Conservation (phyloP, 2,888 invertebrate species). For the Sabatieria punctata region DNA sequence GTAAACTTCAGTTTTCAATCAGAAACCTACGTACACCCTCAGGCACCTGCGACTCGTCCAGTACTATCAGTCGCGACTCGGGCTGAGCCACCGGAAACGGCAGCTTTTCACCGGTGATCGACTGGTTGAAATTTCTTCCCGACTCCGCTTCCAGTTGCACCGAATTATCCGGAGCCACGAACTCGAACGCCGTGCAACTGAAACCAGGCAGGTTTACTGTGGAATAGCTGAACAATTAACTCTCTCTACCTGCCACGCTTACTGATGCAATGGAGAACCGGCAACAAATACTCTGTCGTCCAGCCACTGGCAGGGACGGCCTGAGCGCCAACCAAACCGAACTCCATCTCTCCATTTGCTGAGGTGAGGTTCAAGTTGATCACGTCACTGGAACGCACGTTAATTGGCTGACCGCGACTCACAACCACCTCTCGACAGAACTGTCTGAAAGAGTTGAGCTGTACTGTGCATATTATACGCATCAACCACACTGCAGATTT, state of each 20-base stretch:
- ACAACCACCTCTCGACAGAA: slow-evolving; percentile 29
- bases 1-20: neutral
- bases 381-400: no score
- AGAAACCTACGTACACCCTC: neutral
- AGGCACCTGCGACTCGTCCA: slow-evolving; percentile 16
- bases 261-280: slow-evolving; percentile 64
- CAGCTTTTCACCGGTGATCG: slow-evolving; percentile 24
- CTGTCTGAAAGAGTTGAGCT: no score
- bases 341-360: no score
- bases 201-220: slow-evolving; percentile 4
- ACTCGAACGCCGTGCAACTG: slow-evolving; percentile 11
- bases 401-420: slow-evolving; percentile 11
- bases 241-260: slow-evolving; percentile 52
- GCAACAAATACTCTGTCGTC: slow-evolving; percentile 71
- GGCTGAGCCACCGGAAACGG: slow-evolving; percentile 23
- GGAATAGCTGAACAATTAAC: slow-evolving; percentile 4
- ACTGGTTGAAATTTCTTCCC: slow-evolving; percentile 15
- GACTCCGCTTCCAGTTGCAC: slow-evolving; percentile 22
- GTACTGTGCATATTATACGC: no score
- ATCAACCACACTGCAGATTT: neutral
- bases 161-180: slow-evolving; percentile 12
- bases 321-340: slow-evolving; percentile 41
- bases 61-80: slow-evolving; percentile 19
- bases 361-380: no score
- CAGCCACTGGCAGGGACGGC: slow-evolving; percentile 67